Conservation (phyloP, 2,888 invertebrate genomes). For the Ptychoptera albimana region DNA sequence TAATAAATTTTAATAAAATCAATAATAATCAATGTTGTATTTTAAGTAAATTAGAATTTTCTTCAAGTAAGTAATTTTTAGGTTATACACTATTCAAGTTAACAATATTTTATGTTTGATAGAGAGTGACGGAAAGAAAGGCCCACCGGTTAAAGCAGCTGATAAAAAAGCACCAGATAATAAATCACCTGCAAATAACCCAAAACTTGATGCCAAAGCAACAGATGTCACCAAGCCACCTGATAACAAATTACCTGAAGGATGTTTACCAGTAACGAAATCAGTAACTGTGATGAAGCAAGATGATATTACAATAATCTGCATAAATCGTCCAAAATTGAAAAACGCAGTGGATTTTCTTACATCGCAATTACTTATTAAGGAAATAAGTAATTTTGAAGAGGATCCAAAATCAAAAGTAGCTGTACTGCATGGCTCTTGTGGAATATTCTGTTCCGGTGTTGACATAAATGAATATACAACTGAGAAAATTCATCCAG, state of each 20-base stretch:
- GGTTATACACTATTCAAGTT: no score
- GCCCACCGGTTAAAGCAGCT: no score
- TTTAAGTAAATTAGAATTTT: no score
- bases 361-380: constrained; percentile 49
- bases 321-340: constrained; percentile 71
- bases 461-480: constrained; percentile 70
- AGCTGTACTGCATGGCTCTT: constrained; percentile 73
- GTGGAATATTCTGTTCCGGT: constrained; percentile 90
- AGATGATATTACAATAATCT: constrained; percentile 55
- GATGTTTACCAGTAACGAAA: no score
- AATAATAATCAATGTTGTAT: no score
- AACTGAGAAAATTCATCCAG: constrained; percentile 25
- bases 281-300: constrained; percentile 39
- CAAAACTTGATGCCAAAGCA: no score
- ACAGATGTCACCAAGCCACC: no score
- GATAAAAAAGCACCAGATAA: background rate
- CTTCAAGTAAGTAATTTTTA: no score
- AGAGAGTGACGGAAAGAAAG: no score
- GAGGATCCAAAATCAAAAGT: constrained; percentile 50
- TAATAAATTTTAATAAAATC: no score
- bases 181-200: background rate
- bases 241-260: no score
- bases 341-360: constrained; percentile 66
- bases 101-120: no score
- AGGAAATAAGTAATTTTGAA: constrained; percentile 66